A percentile compares a stretch with the other conserved stretches of the same genome.
phyloP scores from a whole-genome alignment of 2,888 invertebrate species.

The Ectobius pallidus region DNA sequence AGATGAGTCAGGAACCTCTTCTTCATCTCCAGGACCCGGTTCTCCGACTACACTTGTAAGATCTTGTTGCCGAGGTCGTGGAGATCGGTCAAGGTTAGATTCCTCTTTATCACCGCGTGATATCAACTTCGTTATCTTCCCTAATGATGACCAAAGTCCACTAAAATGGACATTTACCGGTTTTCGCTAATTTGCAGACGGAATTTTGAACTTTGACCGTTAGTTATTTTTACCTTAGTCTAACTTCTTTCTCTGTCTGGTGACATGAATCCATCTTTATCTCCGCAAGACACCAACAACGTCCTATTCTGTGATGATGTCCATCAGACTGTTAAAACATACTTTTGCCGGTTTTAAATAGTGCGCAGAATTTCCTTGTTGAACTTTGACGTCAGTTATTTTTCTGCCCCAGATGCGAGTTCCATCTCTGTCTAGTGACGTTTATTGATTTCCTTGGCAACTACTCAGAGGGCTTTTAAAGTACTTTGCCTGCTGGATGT shows the following conservation, averaged over 20 bases:
- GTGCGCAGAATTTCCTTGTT: background rate
- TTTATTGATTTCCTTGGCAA: background rate
- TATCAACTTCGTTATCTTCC: background rate
- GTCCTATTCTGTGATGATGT: too few species aligned
- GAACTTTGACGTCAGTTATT: background rate
- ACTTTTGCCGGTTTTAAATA: too few species aligned
- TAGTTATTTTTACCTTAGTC: too few species aligned
- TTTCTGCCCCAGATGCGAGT: background rate
- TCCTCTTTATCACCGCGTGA: background rate
- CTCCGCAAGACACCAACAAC: too few species aligned
- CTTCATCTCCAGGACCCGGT: constrained; percentile 21
- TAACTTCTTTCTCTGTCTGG: too few species aligned
- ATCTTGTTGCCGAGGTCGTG: constrained; percentile 11
- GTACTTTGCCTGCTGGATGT: background rate
- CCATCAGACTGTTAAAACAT: too few species aligned
- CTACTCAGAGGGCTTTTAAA: background rate
- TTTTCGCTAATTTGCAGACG: too few species aligned
- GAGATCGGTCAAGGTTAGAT: constrained; percentile 23
- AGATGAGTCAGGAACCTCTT: background rate
- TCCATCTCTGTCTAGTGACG: background rate
- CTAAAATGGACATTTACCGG: too few species aligned
- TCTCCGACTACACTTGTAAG: constrained; percentile 11
- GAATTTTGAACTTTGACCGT: too few species aligned
- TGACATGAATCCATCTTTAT: too few species aligned
- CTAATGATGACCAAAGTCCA: background rate